Evolutionary conservation across 2,113 vertebrate genomes (phyloP), one percentile per base, ranked within the genome.

Genomic region (Tragulus kanchil): DNA sequence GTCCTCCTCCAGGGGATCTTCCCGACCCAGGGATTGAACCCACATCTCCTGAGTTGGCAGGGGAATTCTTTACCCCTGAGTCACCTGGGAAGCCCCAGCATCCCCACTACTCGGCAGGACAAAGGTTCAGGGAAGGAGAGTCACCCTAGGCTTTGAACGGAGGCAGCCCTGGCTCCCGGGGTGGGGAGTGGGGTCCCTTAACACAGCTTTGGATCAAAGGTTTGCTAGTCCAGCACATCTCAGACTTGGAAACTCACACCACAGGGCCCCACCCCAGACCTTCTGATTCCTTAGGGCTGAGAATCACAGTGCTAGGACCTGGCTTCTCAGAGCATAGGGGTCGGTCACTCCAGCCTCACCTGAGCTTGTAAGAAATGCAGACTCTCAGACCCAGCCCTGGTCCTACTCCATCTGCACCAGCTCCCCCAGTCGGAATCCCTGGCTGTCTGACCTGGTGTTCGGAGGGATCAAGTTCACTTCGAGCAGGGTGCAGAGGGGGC

Each of bases 171-270:
- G 61, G 42, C 48, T 62, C 65, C 26, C 7, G 54, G 59, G 65
- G 48, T 62, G 17, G 36, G 36, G 36, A 36, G 2, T 36, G 36
- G 36, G 52, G 11, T 13, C 36, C 50, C 28, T 5, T 1, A 50
- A 9, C 10, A 4, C 9, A 45, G 62, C 23, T n/a, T 19, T 3
- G 6, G 21, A 50, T 54, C 50, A 82, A 8, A 26, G 58, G 4
- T 71, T n/a, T 50, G 15, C 71, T 48, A 13, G 11, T 0, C 0
- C 1, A 48, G 10, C 3, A 0, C 3, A 14, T 14, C 9, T 17
- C 14, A 3, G 5, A 5, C 52, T n/a, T 62, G 12, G 26, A 77
- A 48, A 45, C 12, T 3, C n/a, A 0, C 10, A 26, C 8, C 52
- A 6, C n/a, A 1, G 28, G 56, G 9, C 11, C 23, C 45, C 15